Evolutionary conservation across 2,113 vertebrate genomes (phyloP).

Genomic region (Cyanocitta stelleri): DNA sequence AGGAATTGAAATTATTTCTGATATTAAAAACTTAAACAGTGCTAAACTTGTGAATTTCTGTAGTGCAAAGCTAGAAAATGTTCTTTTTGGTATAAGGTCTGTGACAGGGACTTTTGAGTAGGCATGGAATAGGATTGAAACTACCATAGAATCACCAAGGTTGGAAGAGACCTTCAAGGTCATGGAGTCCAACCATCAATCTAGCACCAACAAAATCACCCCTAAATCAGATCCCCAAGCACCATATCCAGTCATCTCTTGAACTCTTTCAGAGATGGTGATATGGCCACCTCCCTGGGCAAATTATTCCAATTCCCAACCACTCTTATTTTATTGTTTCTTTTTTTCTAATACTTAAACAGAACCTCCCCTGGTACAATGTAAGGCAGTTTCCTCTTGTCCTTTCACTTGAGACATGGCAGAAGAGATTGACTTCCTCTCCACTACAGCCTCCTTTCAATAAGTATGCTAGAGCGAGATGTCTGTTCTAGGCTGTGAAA

Average conservation of each 20-base stretch:
- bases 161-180: background rate
- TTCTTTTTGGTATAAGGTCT: background rate
- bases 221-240: background rate
- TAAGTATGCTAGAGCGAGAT: accelerated
- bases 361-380: background rate
- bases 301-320: background rate
- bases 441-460: background rate
- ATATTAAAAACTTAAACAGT: background rate
- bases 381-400: background rate
- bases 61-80: background rate
- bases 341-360: background rate
- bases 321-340: background rate
- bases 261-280: background rate
- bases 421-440: background rate
- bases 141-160: background rate
- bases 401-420: background rate
- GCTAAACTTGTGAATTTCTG: background rate
- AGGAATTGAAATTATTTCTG: background rate
- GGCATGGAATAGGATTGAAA: background rate
- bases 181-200: accelerated
- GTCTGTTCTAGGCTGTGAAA: background rate
- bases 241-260: background rate
- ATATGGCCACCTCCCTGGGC: too few relatives aligned
- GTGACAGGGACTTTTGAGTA: background rate
- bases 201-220: background rate